Evolutionary conservation across 2,113 vertebrate genomes (phyloP), one percentile per base, ranked within the genome.

Genomic region (Apistogramma diplotaenia): DNA sequence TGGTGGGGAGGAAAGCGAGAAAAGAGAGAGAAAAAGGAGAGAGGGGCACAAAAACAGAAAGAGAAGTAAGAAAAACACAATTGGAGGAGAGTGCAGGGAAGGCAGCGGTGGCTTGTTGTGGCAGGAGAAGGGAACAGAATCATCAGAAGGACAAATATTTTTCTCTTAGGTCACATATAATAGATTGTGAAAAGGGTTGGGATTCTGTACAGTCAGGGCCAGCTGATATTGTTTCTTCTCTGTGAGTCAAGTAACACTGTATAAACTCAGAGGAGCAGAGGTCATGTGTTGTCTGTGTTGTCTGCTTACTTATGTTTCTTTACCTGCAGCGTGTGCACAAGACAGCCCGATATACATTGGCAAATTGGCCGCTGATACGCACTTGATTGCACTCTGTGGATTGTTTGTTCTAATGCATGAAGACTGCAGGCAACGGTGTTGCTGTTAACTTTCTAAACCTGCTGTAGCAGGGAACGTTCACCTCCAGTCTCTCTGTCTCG

Each of bases 1-100:
- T 93, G 86, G 89, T 89, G 46, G 88, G 18, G 62, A 88, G 85
- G 58, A 60, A 76, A 79, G 83, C 8, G 78, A 79, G 70, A 67
- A 70, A 55, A 19, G 78, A 81, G 84, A 59, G 79, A 78, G 85
- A 86, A 35, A 79, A 81, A 84, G 73, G 81, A 88, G 85, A 82
- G 53, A 53, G 62, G 55, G 23, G 54, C 62, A 89, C 76, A 84
- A 84, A 84, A 80, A 88, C 81, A 62, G 55, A 79, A 72, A 76
- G 85, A 75, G 84, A 84, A 83, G 54, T 19, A 56, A 87, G 86
- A 83, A 85, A 89, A 86, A 87, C 83, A 37, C 76, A 78, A 76
- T 75, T 74, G 83, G 56, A 83, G 83, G 49, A 35, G 82, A 79
- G 79, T 0, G 31, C 37, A 15, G 58, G 71, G 46, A 67, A 88